Base-by-base conservation (phyloP, 1,140 invertebrate species). In the Holcopasites calliopsidis region DNA sequence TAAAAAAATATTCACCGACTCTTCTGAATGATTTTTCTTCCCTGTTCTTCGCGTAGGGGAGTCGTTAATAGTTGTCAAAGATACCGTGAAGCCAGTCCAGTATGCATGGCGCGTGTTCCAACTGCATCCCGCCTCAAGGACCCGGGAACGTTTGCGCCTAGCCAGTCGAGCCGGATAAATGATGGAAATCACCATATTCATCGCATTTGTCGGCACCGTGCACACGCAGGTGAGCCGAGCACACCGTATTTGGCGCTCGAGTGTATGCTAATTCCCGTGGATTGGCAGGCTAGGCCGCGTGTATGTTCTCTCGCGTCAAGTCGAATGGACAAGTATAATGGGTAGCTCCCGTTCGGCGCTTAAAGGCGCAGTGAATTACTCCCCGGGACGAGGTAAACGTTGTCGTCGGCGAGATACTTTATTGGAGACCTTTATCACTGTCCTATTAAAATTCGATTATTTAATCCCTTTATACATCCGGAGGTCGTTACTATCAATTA, bases 131-230 rank as follows among this genome's bases (percentile, higher is more conserved):
- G 57, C 57, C 66, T 62, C 74, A 75, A 76, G 77, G 73, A 80
- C 31, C 80, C 16, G 44, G 62, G 71, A 64, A 64, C 79, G 81
- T 77, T 83, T 80, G 77, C 82, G 78, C 80, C 72, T 79, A 74
- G 64, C 80, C 54, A 81, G n/a, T n/a, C n/a, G n/a, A n/a, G 72
- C 61, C 74, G 80, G 84, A 88, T 86, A 85, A 87, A 86, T 85
- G 84, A 90, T 86, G 84, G 70, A 76, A 89, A 90, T 90, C 85
- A 87, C 86, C 88, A 89, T 90, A 90, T 89, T 87, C 85, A 88
- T 88, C 87, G 86, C 83, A 85, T 87, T 85, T 83, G 81, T 84
- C 81, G 83, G 86, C 78, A 64, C 57, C n/a, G 71, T 52, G 61
- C 16, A n/a, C 50, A 58, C 80, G 78, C 81, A 81, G 76, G 73